A percentile compares a stretch with the other conserved stretches of the same genome.
phyloP scores from a whole-genome alignment of 2,113 vertebrate genomes.

The Columba livia region DNA sequence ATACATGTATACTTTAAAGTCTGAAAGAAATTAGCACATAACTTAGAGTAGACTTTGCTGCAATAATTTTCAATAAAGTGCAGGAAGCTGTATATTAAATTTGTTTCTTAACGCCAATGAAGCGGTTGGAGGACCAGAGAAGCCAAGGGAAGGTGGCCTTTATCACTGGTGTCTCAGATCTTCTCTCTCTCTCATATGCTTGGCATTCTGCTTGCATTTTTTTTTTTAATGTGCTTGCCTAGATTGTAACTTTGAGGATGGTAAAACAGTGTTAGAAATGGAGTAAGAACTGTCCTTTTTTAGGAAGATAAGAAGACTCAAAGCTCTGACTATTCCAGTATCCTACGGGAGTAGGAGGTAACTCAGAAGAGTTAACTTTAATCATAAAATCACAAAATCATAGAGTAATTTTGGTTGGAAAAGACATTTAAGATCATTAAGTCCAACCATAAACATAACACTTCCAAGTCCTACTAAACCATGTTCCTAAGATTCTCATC shows the following conservation, averaged over 20 bases:
- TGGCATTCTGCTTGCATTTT: neutral
- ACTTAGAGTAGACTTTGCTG: neutral
- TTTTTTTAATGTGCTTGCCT: neutral
- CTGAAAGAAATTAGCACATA: neutral
- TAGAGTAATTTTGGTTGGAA: neutral
- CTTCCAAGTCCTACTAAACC: neutral
- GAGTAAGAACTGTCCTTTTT: neutral
- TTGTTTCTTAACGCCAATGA: neutral
- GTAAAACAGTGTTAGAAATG: neutral
- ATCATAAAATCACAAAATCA: neutral
- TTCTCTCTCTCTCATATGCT: neutral
- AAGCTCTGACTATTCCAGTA: neutral
- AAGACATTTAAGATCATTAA: neutral
- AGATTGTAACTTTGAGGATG: neutral
- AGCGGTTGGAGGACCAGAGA: neutral
- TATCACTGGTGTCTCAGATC: neutral
- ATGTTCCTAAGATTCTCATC: neutral
- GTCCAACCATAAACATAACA: rapidly evolving
- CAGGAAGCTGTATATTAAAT: neutral
- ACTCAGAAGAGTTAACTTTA: neutral
- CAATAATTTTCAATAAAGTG: neutral
- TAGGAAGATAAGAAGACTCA: neutral
- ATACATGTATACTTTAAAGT: neutral
- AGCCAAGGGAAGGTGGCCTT: neutral
- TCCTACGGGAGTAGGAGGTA: neutral